These are phyloP conservation scores for Aplodontia rufa DNA, from an alignment of 2,113 vertebrate genomes.

Conservation along the genomic window DNA sequence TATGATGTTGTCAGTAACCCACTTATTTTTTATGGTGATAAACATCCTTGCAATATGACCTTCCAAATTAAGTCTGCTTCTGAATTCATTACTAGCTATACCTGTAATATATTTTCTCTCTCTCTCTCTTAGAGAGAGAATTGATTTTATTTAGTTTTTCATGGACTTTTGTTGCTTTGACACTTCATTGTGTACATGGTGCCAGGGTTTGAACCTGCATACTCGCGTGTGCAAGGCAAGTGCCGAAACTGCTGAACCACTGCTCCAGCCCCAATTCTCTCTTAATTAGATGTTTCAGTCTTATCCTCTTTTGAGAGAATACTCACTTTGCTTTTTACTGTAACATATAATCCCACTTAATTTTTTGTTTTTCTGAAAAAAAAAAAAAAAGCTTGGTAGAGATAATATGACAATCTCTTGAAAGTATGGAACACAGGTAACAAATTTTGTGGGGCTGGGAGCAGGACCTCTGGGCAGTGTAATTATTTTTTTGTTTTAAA, in stretches of 20 bases:
- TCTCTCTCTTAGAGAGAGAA: too few relatives aligned
- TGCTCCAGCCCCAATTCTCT: too few relatives aligned
- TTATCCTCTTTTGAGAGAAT: background rate
- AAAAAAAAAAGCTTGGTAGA: background rate
- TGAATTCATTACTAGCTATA: background rate
- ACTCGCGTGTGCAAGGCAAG: too few relatives aligned
- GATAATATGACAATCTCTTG: background rate
- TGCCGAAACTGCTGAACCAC: too few relatives aligned
- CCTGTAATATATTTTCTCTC: background rate
- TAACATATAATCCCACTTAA: background rate
- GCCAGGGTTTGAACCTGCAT: too few relatives aligned
- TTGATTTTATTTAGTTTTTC: too few relatives aligned
- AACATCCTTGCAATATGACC: background rate
- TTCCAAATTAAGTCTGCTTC: background rate
- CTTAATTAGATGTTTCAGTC: background rate
- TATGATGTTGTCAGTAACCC: background rate
- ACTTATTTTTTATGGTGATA: background rate
- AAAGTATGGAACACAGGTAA: background rate
- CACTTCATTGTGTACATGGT: too few relatives aligned
- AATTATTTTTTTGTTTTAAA: background rate
- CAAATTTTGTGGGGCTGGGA: background rate
- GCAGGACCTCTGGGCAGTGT: background rate
- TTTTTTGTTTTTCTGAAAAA: conserved; percentile 1
- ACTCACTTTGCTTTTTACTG: background rate
- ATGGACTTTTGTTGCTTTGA: too few relatives aligned